phyloP scores from a whole-genome alignment of 2,113 vertebrate genomes.

The Struthidea cinerea region DNA sequence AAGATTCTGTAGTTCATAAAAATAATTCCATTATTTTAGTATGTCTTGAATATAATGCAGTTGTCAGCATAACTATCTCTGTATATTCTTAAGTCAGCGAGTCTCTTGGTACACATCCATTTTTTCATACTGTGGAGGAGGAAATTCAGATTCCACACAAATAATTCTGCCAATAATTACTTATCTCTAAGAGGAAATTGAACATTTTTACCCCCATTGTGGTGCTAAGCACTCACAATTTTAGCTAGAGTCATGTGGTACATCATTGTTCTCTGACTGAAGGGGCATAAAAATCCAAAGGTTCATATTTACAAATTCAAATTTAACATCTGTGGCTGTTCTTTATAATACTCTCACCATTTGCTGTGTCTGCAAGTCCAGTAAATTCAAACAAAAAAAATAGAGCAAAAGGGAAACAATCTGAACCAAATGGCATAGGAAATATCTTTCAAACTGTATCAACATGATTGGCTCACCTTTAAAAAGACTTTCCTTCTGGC shows the following conservation, averaged over 20 bases:
- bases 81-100: not conserved
- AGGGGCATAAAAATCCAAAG: not conserved
- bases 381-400: not conserved
- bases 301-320: not conserved
- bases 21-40: not conserved
- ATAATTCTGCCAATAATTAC: not conserved
- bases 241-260: not conserved
- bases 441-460: not conserved
- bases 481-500: not conserved
- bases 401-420: not conserved
- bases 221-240: not conserved
- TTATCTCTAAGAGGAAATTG: not conserved
- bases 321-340: not conserved
- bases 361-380: not conserved
- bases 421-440: not conserved
- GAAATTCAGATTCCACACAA: not conserved
- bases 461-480: not conserved
- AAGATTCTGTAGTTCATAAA: not conserved
- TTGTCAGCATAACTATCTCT: not conserved
- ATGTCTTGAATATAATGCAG: not conserved
- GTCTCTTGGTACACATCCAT: not conserved
- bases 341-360: not conserved
- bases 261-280: not conserved
- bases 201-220: not conserved
- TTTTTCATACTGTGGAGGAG: not conserved